Percentiles rank a stretch among this genome's conserved stretches.
These are phyloP conservation scores for Crotalus viridis DNA, from an alignment of 2,113 vertebrate genomes.

Conservation along the genomic window DNA sequence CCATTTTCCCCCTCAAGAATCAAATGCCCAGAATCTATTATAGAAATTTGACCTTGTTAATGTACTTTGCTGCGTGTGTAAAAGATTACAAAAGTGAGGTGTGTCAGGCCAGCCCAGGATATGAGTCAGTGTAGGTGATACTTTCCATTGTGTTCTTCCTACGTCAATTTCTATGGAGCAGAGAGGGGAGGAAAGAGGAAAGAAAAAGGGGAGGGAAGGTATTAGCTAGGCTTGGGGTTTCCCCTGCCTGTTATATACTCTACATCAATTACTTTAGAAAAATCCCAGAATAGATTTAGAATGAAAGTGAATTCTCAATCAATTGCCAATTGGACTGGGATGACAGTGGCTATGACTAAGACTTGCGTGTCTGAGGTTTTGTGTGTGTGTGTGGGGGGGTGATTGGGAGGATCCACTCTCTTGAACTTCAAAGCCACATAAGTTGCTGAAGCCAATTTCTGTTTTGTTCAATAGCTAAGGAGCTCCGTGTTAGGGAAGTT, in stretches of 20 bases:
- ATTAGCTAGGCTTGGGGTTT: conserved; percentile 47
- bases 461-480: not conserved
- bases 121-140: conserved; percentile 62
- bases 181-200: not conserved
- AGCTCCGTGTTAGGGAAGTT: not conserved
- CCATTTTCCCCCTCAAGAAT: not conserved
- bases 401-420: conserved; percentile 25
- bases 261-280: conserved; percentile 45
- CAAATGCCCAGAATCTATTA: not conserved
- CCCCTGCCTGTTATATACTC: conserved; percentile 36
- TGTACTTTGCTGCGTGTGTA: conserved; percentile 41
- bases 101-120: conserved; percentile 63
- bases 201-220: conserved; percentile 32
- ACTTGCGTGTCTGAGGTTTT: conserved; percentile 34
- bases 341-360: conserved; percentile 42
- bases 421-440: conserved; percentile 6
- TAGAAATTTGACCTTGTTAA: conserved; percentile 48
- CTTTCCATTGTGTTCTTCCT: conserved; percentile 60
- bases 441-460: not conserved
- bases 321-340: conserved; percentile 23
- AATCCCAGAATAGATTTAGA: conserved; percentile 45
- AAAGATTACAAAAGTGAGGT: conserved; percentile 35
- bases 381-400: conserved; percentile 9
- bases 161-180: conserved; percentile 32
- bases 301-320: conserved; percentile 38